Conservation (phyloP, 92 coral and sea anemone species). For the Phenganax stokvisi region DNA sequence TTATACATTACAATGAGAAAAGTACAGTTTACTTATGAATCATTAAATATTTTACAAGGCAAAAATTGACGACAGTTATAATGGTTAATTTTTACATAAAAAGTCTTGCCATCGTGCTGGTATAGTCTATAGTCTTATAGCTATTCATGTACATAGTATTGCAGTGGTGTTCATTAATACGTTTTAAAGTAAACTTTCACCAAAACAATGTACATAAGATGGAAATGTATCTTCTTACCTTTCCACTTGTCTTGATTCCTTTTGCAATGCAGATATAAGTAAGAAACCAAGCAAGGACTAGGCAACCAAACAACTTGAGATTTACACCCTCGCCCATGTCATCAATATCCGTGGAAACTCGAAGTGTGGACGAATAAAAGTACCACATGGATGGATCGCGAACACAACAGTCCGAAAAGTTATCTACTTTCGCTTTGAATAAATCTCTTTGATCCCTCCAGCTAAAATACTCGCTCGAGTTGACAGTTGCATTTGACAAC, state of each 20-base stretch:
- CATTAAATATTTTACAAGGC: no score
- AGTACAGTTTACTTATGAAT: no score
- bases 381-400: conserved; percentile 92
- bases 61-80: no score
- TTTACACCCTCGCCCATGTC: conserved; percentile 77
- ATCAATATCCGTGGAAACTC: conserved; percentile 72
- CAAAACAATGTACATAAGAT: neutral
- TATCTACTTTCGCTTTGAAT: conserved; percentile 2
- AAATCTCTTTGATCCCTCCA: conserved; percentile 36
- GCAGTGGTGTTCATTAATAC: no score
- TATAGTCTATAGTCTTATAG: no score
- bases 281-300: conserved; percentile 89
- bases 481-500: conserved; percentile 31
- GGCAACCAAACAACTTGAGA: conserved; percentile 80
- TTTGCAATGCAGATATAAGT: conserved; percentile 93
- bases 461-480: conserved; percentile 27
- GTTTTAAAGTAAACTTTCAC: no score
- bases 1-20: no score
- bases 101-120: no score
- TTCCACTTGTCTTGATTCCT: conserved; percentile 97
- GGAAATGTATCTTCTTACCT: conserved; percentile 48
- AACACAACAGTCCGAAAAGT: conserved; percentile 89
- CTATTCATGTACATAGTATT: no score
- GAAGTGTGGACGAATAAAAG: conserved; percentile 84
- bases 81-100: no score